Evolutionary conservation across 2,888 invertebrate genomes (phyloP), one percentile per base, ranked within the genome.

Genomic region (Melieria omissa): DNA sequence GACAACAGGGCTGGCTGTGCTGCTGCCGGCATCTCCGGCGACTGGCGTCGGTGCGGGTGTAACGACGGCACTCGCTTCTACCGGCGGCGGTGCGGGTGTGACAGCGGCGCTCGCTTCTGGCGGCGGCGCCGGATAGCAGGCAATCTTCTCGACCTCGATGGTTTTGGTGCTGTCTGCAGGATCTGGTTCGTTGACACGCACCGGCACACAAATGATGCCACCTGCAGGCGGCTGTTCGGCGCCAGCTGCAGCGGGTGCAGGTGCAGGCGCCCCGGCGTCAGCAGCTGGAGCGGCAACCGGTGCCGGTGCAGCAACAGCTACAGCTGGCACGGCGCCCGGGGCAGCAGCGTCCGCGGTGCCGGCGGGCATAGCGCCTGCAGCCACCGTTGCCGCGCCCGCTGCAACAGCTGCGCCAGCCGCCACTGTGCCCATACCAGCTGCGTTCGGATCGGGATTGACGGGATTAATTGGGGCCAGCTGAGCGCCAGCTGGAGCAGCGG

Each of bases 71-170:
- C 68, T 64, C 3, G 16, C 72, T 8, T 72, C 64, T 57, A 62
- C 73, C 57, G 73, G 63, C 14, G 77, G 76, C 46, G 73, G 44
- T n/a, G 71, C 71, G 49, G 68, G 72, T 16, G 71, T 47, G 5
- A 65, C 12, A 0, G 72, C 72, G 5, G 75, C 46, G 54, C 29
- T 29, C 3, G 73, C 54, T 69, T 84, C 82, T 71, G 82, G 77
- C 4, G 83, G 81, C 14, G 85, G 84, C 6, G 84, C 84, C 44
- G 84, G 83, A 76, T 85, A 86, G 76, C 86, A 86, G 16, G 82
- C 85, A 54, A 86, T 75, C 74, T 85, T 81, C 58, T 86, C 82
- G 4, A 85, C 83, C 72, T 83, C 82, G 54, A 82, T 85, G 0
- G 85, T 82, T 74, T 86, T 86, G 9, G 80, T 82, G 66, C 82